Base-by-base conservation (phyloP, 2,888 invertebrate genomes). In the Erynnis tages region DNA sequence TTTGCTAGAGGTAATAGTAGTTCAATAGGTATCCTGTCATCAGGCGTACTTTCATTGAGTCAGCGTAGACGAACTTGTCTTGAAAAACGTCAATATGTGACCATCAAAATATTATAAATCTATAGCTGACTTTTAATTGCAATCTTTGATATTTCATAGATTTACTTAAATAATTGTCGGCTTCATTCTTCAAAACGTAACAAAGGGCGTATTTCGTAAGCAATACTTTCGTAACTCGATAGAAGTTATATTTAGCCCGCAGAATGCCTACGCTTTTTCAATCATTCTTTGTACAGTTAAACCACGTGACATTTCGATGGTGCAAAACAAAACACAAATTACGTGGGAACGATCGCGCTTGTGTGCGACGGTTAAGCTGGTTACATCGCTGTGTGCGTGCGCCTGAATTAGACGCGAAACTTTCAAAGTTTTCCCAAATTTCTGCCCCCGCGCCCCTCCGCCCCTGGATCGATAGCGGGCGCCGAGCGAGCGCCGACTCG, bases 381-480 rank as follows among this genome's bases (percentile, higher is more conserved):
- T 72, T 66, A 63, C 67, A 65, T 66, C 66, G 59, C 60, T 79
- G 87, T 89, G 89, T 89, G 89, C 85, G 89, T 86, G 87, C 86
- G 88, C 89, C 85, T 88, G 89, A 89, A 89, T 88, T 89, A 89
- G 88, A 89, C 88, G 89, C 82, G 83, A 88, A 89, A 89, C 89
- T 89, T 89, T 89, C 88, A 87, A 89, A 89, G 89, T 89, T 89
- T 89, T 89, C 89, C 89, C 88, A 88, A 89, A 88, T 89, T 89
- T 86, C 79, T 80, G 78, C 82, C 84, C 79, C 79, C 84, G 76
- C 68, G 62, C 56, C 71, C 62, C 71, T 60, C 70, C 70, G 67
- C 59, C 70, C 69, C 69, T 63, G 73, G 86, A 85, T 85, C 86
- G 86, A 88, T 88, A 87, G 64, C 83, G 76, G 72, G 81, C 80